Evolutionary conservation across 2,113 vertebrate genomes (phyloP).

Genomic region (Lonchura striata): DNA sequence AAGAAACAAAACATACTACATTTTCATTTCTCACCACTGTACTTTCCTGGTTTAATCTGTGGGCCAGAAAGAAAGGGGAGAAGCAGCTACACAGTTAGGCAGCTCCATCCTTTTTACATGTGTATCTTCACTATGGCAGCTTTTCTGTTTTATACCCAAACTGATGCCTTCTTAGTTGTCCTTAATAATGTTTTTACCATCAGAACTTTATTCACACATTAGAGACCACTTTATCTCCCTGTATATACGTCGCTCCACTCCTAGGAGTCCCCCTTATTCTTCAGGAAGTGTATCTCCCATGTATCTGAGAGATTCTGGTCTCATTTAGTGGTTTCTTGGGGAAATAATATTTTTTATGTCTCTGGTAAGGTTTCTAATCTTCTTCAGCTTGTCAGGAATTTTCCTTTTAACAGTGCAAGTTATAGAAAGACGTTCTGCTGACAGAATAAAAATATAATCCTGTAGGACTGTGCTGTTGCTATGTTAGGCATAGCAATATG

Average conservation of each 20-base stretch:
- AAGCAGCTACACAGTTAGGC: neutral
- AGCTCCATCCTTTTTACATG: neutral
- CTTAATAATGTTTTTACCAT: neutral
- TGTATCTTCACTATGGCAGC: neutral
- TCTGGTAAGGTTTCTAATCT: neutral
- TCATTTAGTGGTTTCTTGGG: neutral
- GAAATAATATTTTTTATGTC: neutral
- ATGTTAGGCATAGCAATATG: neutral
- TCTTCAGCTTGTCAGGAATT: neutral
- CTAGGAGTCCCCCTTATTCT: neutral
- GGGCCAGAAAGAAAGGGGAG: neutral
- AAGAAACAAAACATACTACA: neutral
- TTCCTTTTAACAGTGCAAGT: neutral
- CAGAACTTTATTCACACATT: neutral
- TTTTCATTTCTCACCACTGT: neutral
- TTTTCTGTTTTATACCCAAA: neutral
- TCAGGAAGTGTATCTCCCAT: neutral
- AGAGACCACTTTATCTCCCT: neutral
- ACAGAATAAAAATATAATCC: neutral
- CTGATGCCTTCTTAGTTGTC: neutral
- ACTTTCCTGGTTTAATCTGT: neutral
- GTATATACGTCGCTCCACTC: rapidly evolving
- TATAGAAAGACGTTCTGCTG: neutral
- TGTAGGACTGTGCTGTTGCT: neutral
- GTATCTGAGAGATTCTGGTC: neutral